Evolutionary conservation across 2,888 invertebrate genomes (phyloP).

Genomic region (Pseudococcus jackbeardsleyi): DNA sequence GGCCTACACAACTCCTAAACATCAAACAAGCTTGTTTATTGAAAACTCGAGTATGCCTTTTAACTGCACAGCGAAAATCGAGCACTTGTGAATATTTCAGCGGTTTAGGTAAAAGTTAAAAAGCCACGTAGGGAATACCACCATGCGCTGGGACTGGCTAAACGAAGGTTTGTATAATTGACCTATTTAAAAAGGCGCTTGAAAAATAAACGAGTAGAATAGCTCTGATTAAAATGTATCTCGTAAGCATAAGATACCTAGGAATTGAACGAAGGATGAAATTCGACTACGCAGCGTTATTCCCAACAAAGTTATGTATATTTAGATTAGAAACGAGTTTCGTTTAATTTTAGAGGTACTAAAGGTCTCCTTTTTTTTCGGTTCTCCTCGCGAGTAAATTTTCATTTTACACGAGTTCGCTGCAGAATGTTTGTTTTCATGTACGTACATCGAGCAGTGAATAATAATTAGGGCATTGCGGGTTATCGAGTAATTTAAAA

Average conservation of each 20-base stretch:
- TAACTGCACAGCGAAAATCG: background rate
- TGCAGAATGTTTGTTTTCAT: too few species aligned
- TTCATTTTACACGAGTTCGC: too few species aligned
- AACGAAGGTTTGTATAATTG: conserved; percentile 1
- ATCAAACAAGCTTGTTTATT: background rate
- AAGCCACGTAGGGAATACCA: background rate
- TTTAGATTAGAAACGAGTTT: background rate
- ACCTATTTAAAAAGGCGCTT: conserved; percentile 41
- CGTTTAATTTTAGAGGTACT: background rate
- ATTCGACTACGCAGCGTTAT: background rate
- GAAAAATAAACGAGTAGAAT: background rate
- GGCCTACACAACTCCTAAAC: background rate
- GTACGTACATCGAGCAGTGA: too few species aligned
- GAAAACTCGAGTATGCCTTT: background rate
- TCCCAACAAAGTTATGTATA: background rate
- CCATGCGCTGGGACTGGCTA: background rate
- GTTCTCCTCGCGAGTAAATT: too few species aligned
- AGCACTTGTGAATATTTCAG: conserved; percentile 24
- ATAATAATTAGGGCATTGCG: background rate
- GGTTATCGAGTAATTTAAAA: conserved; percentile 7
- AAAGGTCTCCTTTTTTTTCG: background rate
- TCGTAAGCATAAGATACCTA: background rate
- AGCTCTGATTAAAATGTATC: conserved; percentile 34
- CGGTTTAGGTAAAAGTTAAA: background rate
- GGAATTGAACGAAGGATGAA: background rate